These are phyloP conservation scores for Columba janthina DNA, from an alignment of 2,113 vertebrate genomes.

Conservation along the genomic window DNA sequence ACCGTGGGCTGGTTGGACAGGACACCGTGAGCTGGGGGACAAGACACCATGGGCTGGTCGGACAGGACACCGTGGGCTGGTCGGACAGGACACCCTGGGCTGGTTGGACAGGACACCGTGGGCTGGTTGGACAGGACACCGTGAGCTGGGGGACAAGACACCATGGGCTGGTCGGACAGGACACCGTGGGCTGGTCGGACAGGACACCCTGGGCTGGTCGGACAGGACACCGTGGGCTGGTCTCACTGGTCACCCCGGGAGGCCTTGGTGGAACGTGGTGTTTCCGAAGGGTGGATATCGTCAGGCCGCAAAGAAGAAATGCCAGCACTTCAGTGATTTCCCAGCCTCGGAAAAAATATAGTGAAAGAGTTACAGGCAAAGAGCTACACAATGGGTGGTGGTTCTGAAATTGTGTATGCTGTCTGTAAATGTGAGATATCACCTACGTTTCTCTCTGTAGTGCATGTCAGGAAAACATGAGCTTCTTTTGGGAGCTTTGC, in stretches of 20 bases:
- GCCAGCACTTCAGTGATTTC: background rate
- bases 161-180: no score
- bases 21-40: rapidly evolving
- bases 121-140: no score
- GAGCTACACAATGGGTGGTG: background rate
- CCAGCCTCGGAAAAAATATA: background rate
- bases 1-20: no score
- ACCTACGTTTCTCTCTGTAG: background rate
- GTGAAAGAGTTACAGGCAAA: background rate
- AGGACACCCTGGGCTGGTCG: no score
- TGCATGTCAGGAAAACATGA: background rate
- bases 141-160: no score
- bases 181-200: no score
- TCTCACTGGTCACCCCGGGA: background rate
- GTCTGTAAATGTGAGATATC: background rate
- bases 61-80: no score
- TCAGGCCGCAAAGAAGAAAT: background rate
- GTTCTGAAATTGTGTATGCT: background rate
- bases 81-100: no score
- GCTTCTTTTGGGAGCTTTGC: background rate
- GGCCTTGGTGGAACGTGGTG: rapidly evolving
- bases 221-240: background rate
- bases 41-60: no score
- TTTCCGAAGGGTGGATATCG: background rate
- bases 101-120: no score